phyloP scores from a whole-genome alignment of 2,797 vertebrate species.

The Danio jaintianensis region DNA sequence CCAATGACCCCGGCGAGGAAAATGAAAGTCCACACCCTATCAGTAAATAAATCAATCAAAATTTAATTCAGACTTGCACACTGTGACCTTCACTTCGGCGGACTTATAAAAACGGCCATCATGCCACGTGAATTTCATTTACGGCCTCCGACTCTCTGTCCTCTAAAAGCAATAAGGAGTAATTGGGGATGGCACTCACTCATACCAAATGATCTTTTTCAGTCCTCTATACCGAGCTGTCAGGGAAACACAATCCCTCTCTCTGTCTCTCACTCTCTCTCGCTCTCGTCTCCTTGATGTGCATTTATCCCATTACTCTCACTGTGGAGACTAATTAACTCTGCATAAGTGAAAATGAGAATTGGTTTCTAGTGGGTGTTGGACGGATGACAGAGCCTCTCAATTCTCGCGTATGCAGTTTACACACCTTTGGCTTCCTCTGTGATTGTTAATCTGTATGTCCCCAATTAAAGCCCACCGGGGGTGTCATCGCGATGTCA shows the following conservation, averaged over 20 bases:
- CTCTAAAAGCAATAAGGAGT: constrained; percentile 64
- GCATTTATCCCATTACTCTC: constrained; percentile 55
- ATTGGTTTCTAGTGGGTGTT: constrained; percentile 53
- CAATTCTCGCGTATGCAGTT: constrained; percentile 13
- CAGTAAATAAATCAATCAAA: constrained; percentile 66
- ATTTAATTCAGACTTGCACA: constrained; percentile 57
- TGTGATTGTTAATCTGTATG: constrained; percentile 50
- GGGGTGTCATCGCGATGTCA: constrained; percentile 25
- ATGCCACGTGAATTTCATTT: constrained; percentile 58
- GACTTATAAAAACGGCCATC: constrained; percentile 61
- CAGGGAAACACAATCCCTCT: constrained; percentile 36
- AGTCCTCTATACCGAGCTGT: constrained; percentile 44
- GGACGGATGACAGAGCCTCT: constrained; percentile 37
- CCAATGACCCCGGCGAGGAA: constrained; percentile 48
- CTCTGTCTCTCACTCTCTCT: constrained; percentile 19
- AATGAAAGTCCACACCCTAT: constrained; percentile 60
- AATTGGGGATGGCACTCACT: constrained; percentile 63
- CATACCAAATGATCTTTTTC: constrained; percentile 62
- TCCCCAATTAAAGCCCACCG: constrained; percentile 52
- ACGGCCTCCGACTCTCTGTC: constrained; percentile 50
- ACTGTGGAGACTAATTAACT: constrained; percentile 58
- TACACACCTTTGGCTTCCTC: constrained; percentile 39
- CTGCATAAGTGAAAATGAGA: constrained; percentile 63
- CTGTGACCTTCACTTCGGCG: constrained; percentile 47
- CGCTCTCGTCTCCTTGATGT: constrained; percentile 17